Evolutionary conservation across 1,140 invertebrate genomes (phyloP).

Genomic region (Scaptodrosophila lebanonensis): DNA sequence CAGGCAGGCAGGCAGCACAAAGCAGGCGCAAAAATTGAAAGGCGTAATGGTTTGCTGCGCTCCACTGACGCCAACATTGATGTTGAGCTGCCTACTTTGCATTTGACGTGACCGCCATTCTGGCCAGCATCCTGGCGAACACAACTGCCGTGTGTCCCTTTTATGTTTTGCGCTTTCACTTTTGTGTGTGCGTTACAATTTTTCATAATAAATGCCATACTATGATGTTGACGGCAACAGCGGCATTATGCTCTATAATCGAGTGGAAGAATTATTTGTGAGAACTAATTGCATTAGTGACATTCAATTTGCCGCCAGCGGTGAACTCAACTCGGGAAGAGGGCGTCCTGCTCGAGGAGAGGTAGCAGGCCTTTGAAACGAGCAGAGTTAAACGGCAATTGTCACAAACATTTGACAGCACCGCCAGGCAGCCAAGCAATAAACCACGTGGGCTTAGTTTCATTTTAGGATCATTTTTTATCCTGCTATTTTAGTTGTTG

Average conservation of each 20-base stretch:
- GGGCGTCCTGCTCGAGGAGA: too few relatives aligned
- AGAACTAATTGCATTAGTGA: constrained; percentile 76
- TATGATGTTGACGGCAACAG: constrained; percentile 61
- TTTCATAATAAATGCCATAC: constrained; percentile 21
- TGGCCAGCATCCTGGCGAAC: neutral
- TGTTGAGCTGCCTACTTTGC: constrained; percentile 52
- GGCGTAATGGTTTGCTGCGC: constrained; percentile 54
- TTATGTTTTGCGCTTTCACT: neutral
- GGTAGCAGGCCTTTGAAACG: constrained; percentile 10
- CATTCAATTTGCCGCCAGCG: constrained; percentile 67
- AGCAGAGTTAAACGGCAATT: constrained; percentile 67
- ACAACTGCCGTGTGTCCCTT: constrained; percentile 16
- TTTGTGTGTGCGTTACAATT: constrained; percentile 35
- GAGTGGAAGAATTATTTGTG: constrained; percentile 75
- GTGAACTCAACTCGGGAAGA: neutral
- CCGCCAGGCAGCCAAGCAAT: constrained; percentile 12
- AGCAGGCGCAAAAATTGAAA: constrained; percentile 58
- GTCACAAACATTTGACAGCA: constrained; percentile 36
- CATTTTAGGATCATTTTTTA: too few relatives aligned
- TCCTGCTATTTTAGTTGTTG: constrained; percentile 34
- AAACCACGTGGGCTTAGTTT: too few relatives aligned
- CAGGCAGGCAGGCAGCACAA: too few relatives aligned
- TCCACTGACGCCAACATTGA: neutral
- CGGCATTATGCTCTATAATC: constrained; percentile 70
- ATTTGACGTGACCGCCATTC: constrained; percentile 29